phyloP scores from a whole-genome alignment of 2,888 invertebrate genomes.

The Dichetophora obliterata region DNA sequence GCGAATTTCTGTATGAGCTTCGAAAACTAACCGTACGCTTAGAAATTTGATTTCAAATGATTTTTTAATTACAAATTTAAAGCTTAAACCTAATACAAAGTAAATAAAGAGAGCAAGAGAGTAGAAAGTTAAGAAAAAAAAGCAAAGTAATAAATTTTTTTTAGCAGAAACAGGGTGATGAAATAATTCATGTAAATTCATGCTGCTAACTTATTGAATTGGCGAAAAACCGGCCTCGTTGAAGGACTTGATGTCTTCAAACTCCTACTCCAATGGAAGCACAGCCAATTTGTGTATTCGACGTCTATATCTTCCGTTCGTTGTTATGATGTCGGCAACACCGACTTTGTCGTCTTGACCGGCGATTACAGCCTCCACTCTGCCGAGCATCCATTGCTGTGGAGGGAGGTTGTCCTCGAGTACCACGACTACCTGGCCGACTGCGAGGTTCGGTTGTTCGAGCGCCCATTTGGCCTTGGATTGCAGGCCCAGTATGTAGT shows the following conservation, averaged over 20 bases:
- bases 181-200: too few species aligned
- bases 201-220: too few species aligned
- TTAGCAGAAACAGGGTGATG: too few species aligned
- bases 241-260: constrained; percentile 12
- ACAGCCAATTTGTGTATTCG: constrained; percentile 39
- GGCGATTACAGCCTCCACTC: too few species aligned
- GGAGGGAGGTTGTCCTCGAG: constrained; percentile 34
- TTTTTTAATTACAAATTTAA: too few species aligned
- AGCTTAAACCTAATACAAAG: too few species aligned
- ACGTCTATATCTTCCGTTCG: constrained; percentile 13
- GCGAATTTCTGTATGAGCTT: too few species aligned
- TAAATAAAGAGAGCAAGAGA: too few species aligned
- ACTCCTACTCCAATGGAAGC: not conserved
- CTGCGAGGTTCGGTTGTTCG: constrained; percentile 33
- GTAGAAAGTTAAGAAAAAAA: too few species aligned
- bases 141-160: too few species aligned
- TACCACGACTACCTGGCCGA: constrained; percentile 28
- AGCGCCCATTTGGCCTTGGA: constrained; percentile 38
- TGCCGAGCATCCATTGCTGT: constrained; percentile 37
- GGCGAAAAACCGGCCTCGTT: constrained; percentile 30
- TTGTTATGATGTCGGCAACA: constrained; percentile 38
- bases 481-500: constrained; percentile 1
- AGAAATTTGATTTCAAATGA: too few species aligned
- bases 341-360: constrained; percentile 40
- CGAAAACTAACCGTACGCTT: too few species aligned